Base-by-base conservation (phyloP, 2,888 invertebrate genomes). In the Athalia circularis region DNA sequence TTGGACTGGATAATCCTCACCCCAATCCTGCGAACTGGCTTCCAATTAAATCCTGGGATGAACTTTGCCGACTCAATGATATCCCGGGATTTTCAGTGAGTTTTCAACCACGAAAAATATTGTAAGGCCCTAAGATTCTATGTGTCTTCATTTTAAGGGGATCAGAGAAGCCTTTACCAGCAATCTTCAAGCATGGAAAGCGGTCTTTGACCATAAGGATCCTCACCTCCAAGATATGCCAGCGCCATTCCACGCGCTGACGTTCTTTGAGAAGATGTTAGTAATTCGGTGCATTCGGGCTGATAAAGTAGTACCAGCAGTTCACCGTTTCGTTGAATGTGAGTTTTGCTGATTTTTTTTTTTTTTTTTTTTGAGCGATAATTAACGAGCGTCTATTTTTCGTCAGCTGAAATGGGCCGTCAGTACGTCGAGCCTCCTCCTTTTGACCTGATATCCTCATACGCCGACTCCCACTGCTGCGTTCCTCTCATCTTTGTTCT, bases 401-500 rank as follows among this genome's bases (percentile, higher is more conserved):
- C 15, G 54, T 15, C 87, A 93, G 95, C 91, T 78, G 92, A 95
- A 88, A 91, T 97, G 91, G 98, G 98, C 0, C 93, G 92, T 78
- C 92, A 94, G 86, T 98, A 95, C 89, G 94, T 97, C 57, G 96
- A 97, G 88, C 96, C 98, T 0, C 98, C 98, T 0, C 95, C 97
- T 3, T 98, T 98, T 89, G 97, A 98, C 90, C 91, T 98, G 83
- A 91, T 92, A 0, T 95, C 96, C 3, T 97, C 97, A 0, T 98
- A 95, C 88, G 91, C 92, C 0, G 98, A 98, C 87, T 98, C 98
- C 0, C 95, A 95, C 85, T 95, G 95, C 87, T 95, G 95, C 86
- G 94, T 96, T 50, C 98, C 98, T 0, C 90, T 98, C 74, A 95
- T 98, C 84, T 98, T 98, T 87, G 95, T 98, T 57, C 91, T 98